A percentile compares a stretch with the other conserved stretches of the same genome.
Evolutionary conservation across 2,113 vertebrate species (phyloP).

Genomic region (Penelope pileata): DNA sequence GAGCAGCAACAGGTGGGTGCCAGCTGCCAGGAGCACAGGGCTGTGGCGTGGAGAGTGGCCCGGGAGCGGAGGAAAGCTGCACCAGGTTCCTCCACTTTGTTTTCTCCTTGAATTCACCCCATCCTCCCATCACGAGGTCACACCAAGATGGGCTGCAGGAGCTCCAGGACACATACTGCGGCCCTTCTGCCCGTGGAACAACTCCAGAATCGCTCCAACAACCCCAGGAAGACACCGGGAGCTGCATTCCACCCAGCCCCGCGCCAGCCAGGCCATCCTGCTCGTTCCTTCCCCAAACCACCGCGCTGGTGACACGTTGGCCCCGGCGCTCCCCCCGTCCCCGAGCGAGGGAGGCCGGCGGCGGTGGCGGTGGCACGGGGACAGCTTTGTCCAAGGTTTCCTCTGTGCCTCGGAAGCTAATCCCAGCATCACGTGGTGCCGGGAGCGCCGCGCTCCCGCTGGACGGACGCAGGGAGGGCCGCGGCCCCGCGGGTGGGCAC

Average conservation of each 20-base stretch:
- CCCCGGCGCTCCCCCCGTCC: neutral
- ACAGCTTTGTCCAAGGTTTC: neutral
- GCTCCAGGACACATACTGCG: no score
- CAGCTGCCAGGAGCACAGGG: no score
- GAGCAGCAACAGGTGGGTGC: neutral
- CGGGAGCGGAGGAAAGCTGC: neutral
- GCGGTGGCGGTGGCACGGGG: neutral
- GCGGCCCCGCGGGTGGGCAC: rapidly evolving
- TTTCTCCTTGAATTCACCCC: neutral
- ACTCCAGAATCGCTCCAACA: neutral
- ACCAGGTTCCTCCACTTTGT: neutral
- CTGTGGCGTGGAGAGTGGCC: neutral
- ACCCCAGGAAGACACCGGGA: neutral
- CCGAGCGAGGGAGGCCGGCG: neutral
- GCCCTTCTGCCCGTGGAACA: neutral
- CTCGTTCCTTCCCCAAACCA: neutral
- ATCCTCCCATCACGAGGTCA: neutral
- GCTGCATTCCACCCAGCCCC: neutral
- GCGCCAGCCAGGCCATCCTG: neutral
- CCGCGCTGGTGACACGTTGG: rapidly evolving
- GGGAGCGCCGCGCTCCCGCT: neutral
- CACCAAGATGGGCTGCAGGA: neutral
- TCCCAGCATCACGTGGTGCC: neutral
- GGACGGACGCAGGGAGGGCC: neutral
- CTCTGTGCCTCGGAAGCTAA: conserved; percentile 36